Evolutionary conservation across 1,140 invertebrate genomes (phyloP), one percentile per base, ranked within the genome.

Genomic region (Onthophagus taurus): DNA sequence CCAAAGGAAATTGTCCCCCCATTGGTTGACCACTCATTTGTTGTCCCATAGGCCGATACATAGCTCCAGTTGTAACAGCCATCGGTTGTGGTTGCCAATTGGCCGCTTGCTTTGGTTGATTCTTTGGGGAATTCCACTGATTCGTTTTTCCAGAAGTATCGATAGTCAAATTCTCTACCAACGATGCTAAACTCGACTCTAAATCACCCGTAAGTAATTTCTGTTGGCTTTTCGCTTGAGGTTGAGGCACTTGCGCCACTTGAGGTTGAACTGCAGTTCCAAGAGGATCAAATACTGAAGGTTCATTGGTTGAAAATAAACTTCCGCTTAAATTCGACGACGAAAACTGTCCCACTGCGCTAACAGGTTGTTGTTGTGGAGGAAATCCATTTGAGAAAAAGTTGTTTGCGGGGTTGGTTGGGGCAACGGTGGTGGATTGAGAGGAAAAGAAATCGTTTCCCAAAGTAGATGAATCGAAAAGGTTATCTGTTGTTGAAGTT

Each of bases 121-220:
- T 87, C 69, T 87, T 88, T 34, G 85, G 85, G 31, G 85, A 89
- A 64, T 83, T 87, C 85, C 85, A 89, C 66, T 88, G 84, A 42
- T 76, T 49, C 43, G 35, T 24, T 3, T 71, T 77, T 48, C 77
- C 72, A 16, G 20, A 24, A 50, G 80, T 87, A 67, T 91, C 90
- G 53, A 94, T 93, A 58, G 85, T 82, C 46, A 96, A 75, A 71
- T 94, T 96, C 66, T 91, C 85, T 44, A 89, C 90, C 48, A 96
- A 70, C 44, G 81, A 85, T 37, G 88, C 88, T 31, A 96, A 75
- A 55, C 88, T 93, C 42, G 85, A 86, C 65, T 96, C 89, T 55
- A 96, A 70, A 69, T 96, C 91, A 41, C 87, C 87, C 12, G 89
- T 92, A 47, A 95, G 72, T 31, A 94, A 80, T 63, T 78, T 80